Evolutionary conservation across 2,888 invertebrate genomes (phyloP).

Genomic region (Drosophila diplacantha): DNA sequence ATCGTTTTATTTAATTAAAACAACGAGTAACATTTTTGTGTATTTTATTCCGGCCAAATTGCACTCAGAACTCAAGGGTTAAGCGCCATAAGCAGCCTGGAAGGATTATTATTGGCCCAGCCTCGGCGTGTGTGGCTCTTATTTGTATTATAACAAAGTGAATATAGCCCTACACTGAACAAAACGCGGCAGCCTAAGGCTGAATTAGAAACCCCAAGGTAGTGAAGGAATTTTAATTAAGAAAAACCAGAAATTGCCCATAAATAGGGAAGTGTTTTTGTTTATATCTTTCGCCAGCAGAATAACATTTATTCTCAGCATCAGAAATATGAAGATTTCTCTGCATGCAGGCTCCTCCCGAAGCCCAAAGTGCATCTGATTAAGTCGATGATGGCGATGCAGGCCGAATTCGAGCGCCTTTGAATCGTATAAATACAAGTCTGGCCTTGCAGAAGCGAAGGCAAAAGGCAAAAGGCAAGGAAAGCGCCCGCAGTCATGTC

Average conservation of each 20-base stretch:
- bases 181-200: background rate
- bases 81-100: background rate
- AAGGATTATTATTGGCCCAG: slow-evolving; percentile 6
- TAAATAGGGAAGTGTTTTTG: background rate
- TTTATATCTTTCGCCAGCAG: background rate
- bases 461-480: slow-evolving; percentile 32
- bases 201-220: background rate
- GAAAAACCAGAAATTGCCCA: too few relatives aligned
- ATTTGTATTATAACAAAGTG: slow-evolving; percentile 26
- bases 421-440: slow-evolving; percentile 56
- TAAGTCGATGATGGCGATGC: slow-evolving; percentile 4
- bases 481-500: slow-evolving; percentile 53
- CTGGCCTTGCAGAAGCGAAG: slow-evolving; percentile 25
- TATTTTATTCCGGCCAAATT: background rate
- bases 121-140: slow-evolving; percentile 1
- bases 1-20: background rate
- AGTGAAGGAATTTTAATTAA: background rate
- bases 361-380: slow-evolving; percentile 20
- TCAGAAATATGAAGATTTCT: background rate
- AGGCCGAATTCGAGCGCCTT: slow-evolving; percentile 7
- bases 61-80: background rate
- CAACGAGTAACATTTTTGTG: too few relatives aligned
- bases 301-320: background rate
- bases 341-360: background rate
- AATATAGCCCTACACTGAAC: slow-evolving; percentile 4